A percentile compares a stretch with the other conserved stretches of the same genome.
Evolutionary conservation across 2,113 vertebrate species (phyloP).

Genomic region (Chaetura pelagica): DNA sequence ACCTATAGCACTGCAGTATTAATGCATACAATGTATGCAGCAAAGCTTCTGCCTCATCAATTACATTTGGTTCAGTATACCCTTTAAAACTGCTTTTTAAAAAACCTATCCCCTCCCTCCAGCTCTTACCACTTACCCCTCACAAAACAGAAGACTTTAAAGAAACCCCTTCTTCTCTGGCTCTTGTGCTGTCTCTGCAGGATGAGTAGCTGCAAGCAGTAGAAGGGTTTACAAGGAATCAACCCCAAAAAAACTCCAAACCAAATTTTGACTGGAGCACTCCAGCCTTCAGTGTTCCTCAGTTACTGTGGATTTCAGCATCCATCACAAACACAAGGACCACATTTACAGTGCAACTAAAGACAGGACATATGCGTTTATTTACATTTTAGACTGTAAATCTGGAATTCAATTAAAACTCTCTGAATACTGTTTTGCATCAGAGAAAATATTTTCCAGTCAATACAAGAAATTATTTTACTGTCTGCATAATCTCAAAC

Average conservation of each 20-base stretch:
- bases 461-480: neutral
- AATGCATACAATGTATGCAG: neutral
- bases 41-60: neutral
- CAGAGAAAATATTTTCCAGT: neutral
- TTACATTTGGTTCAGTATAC: neutral
- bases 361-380: neutral
- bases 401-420: neutral
- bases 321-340: neutral
- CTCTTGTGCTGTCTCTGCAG: neutral
- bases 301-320: neutral
- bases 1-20: neutral
- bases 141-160: neutral
- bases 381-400: neutral
- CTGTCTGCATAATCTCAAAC: neutral
- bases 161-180: neutral
- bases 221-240: neutral
- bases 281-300: neutral
- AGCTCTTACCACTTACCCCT: too few species aligned
- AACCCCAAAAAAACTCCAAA: neutral
- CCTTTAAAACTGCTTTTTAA: neutral
- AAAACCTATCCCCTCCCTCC: neutral
- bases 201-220: neutral
- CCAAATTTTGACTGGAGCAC: neutral
- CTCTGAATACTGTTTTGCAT: neutral
- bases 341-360: neutral